phyloP scores from a whole-genome alignment of 2,113 vertebrate genomes.

The Lycocorax pyrrhopterus region DNA sequence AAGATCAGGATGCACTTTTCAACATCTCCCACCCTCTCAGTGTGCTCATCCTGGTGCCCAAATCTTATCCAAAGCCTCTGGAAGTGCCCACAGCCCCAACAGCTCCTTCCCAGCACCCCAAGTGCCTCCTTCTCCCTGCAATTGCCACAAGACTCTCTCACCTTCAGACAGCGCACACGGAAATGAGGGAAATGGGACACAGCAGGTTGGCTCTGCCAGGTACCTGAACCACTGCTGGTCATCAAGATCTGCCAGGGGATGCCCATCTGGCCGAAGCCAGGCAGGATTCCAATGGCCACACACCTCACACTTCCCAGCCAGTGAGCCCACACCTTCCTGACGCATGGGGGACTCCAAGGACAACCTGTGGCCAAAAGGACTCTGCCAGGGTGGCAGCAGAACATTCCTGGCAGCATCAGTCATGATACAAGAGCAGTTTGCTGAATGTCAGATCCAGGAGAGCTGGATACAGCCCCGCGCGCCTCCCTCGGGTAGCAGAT shows the following conservation, averaged over 20 bases:
- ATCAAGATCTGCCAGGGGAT: not conserved
- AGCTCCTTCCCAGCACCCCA: not conserved
- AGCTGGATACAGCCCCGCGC: accelerated
- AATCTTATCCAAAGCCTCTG: not conserved
- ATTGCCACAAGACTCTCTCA: not conserved
- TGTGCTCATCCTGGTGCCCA: accelerated
- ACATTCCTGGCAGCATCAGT: not conserved
- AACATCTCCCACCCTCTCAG: not conserved
- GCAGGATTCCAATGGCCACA: accelerated
- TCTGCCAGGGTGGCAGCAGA: accelerated
- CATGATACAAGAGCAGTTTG: accelerated
- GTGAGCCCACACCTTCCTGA: not conserved
- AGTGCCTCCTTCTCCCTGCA: not conserved
- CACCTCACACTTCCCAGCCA: accelerated
- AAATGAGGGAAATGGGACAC: accelerated
- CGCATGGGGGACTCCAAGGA: accelerated
- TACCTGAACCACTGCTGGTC: not conserved
- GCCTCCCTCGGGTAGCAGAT: not conserved
- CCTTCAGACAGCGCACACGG: accelerated
- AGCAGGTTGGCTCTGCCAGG: not conserved
- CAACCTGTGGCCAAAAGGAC: not conserved
- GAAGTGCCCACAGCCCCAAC: not conserved
- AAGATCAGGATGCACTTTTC: not conserved
- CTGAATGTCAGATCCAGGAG: not conserved
- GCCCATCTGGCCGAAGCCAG: accelerated